Evolutionary conservation across 35 echinoderm and acorn worm species (phyloP).

Genomic region (Antedon bifida): DNA sequence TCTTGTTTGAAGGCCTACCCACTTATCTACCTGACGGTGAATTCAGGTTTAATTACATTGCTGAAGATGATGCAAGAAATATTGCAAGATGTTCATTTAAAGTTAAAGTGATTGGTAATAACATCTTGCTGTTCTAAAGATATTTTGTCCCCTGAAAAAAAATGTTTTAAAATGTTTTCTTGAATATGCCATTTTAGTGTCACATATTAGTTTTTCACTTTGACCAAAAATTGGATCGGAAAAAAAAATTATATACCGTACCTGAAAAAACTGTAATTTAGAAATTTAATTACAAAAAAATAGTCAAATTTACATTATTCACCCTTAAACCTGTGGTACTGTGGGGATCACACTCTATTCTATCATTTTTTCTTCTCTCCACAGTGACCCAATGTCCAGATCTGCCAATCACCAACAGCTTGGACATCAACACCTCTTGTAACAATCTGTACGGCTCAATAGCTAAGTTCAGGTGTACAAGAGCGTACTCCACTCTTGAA

Average conservation of each 20-base stretch:
- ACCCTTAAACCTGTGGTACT: too few relatives aligned
- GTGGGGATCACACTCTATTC: too few relatives aligned
- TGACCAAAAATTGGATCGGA: too few relatives aligned
- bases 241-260: too few relatives aligned
- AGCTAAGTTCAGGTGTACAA: background rate
- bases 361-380: background rate
- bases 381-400: background rate
- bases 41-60: background rate
- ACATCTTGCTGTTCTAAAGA: too few relatives aligned
- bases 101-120: background rate
- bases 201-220: too few relatives aligned
- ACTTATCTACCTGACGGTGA: background rate
- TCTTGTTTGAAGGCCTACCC: background rate
- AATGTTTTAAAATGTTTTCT: too few relatives aligned
- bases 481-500: background rate
- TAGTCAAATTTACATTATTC: too few relatives aligned
- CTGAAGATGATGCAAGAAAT: background rate
- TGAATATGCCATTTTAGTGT: too few relatives aligned
- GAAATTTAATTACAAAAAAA: too few relatives aligned
- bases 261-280: too few relatives aligned
- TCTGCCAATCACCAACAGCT: background rate
- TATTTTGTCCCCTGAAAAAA: too few relatives aligned
- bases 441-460: background rate
- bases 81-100: background rate
- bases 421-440: background rate